phyloP scores from a whole-genome alignment of 1,140 invertebrate species.

The Aphelenchoides besseyi region DNA sequence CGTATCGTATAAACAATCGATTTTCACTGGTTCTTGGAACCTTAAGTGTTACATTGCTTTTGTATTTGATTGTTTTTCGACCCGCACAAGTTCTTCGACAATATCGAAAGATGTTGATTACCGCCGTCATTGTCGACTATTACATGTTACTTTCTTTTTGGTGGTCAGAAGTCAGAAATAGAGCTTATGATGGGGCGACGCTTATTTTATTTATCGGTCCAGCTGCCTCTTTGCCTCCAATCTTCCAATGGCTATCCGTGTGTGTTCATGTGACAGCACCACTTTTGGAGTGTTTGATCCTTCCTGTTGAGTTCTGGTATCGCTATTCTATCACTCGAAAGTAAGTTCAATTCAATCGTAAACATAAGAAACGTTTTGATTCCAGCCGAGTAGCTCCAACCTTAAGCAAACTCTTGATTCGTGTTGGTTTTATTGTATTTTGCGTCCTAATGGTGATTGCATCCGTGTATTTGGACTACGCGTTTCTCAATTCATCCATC shows the following conservation, averaged over 20 bases:
- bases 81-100: not conserved
- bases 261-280: not conserved
- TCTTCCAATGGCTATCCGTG: not conserved
- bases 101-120: not conserved
- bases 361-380: too few species aligned
- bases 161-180: not conserved
- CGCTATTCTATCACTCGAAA: not conserved
- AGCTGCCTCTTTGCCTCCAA: not conserved
- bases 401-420: too few species aligned
- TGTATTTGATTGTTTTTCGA: not conserved
- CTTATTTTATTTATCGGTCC: not conserved
- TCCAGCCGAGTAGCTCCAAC: too few species aligned
- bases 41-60: not conserved
- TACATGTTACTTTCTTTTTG: not conserved
- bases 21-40: not conserved
- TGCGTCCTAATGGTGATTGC: not conserved
- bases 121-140: not conserved
- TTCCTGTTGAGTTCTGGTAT: not conserved
- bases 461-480: not conserved
- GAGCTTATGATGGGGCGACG: not conserved
- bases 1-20: not conserved
- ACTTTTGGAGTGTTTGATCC: not conserved
- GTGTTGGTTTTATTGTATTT: not conserved
- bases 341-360: too few species aligned
- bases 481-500: not conserved